Evolutionary conservation across 2,888 invertebrate genomes (phyloP), one percentile per base, ranked within the genome.

Genomic region (Cephus runcator): DNA sequence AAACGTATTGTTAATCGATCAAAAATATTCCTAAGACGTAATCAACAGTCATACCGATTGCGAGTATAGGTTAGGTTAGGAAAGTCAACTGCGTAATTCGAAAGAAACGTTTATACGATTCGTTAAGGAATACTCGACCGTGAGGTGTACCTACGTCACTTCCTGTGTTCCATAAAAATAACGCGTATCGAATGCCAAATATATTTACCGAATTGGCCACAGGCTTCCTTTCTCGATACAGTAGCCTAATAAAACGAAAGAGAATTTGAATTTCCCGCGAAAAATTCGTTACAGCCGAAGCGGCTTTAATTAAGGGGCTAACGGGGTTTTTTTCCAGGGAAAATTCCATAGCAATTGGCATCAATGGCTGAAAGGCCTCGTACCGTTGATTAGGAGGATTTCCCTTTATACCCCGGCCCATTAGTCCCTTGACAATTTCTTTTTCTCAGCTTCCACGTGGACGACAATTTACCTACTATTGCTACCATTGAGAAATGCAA

Each of bases 301-400:
- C 78, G 75, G 79, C 81, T 83, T 82, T 81, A 85, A 84, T 84
- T 84, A 83, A 83, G 82, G 81, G 81, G 75, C 80, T 84, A 82
- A 85, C 82, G 81, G 83, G 83, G 23, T 9, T 23, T 56, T 40
- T 40, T 9, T 23, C 23, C 23, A 0, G 9, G 1, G 56, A 6
- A 56, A 56, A 23, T 56, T 23, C 23, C 56, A 56, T 2, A 9
- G 56, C 56, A 56, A 23, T 56, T 56, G 56, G 40, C 40, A 40
- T 6, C 40, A 40, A 23, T 23, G 23, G 9, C 23, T 0, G 56
- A 0, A 56, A 56, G 56, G 56, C 9, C 56, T 9, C 9, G 23
- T 56, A 23, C 2, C 23, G 9, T 56, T 56, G 56, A 56, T 56
- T 23, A 9, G 23, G 2, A 56, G 23, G 9, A 56, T 56, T 23